A percentile compares a stretch with the other conserved stretches of the same genome.
Conservation (phyloP, 2,888 invertebrate species). For the Hololepta plana region DNA sequence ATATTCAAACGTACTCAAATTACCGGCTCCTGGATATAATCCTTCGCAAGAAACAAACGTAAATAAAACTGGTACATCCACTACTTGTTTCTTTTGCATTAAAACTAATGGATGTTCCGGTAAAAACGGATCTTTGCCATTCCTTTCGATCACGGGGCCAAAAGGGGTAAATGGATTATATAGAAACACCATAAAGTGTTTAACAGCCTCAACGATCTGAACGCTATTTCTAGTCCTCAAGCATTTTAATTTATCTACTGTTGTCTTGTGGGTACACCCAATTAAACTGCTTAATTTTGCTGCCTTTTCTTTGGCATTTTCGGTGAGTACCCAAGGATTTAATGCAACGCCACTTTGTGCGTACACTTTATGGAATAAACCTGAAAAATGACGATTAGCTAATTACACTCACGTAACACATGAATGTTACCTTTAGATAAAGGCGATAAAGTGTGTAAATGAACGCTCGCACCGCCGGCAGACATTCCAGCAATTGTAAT, state of each 20-base stretch:
- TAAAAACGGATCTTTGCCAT: conserved; percentile 40
- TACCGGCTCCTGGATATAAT: conserved; percentile 51
- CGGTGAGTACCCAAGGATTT: conserved; percentile 35
- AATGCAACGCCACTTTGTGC: conserved; percentile 54
- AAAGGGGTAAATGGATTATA: conserved; percentile 56
- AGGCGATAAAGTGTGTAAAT: conserved; percentile 50
- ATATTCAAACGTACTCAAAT: conserved; percentile 1
- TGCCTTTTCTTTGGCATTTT: conserved; percentile 40
- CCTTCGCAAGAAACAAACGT: conserved; percentile 55
- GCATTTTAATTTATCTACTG: conserved; percentile 41
- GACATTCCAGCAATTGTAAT: conserved; percentile 52
- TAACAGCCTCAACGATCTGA: conserved; percentile 37
- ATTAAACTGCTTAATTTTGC: conserved; percentile 37
- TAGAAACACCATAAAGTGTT: conserved; percentile 41
- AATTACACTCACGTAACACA: conserved; percentile 3
- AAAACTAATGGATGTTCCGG: conserved; percentile 43
- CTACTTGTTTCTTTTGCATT: conserved; percentile 37
- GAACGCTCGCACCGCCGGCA: conserved; percentile 57
- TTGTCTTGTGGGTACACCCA: conserved; percentile 39
- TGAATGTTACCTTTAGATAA: conserved; percentile 41
- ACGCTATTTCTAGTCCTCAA: conserved; percentile 40
- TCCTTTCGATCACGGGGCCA: conserved; percentile 48
- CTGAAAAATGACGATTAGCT: conserved; percentile 18
- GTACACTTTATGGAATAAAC: conserved; percentile 41
- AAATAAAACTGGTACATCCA: conserved; percentile 51